phyloP scores from a whole-genome alignment of 2,797 vertebrate species.

The Aratinga solstitialis region DNA sequence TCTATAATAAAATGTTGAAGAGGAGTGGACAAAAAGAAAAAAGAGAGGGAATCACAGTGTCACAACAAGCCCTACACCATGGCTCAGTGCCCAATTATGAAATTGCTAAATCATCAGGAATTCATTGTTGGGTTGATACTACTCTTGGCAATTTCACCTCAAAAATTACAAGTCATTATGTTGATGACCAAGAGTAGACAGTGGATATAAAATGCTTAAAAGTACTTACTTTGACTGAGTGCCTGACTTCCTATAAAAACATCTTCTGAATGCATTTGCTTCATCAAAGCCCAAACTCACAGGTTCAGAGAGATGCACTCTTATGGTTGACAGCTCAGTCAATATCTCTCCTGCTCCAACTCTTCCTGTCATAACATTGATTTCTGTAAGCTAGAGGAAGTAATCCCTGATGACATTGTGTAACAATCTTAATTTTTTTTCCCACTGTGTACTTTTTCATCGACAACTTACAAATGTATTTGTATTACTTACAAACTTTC shows the following conservation, averaged over 20 bases:
- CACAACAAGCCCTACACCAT: neutral
- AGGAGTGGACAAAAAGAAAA: neutral
- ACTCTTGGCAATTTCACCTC: neutral
- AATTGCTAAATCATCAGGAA: neutral
- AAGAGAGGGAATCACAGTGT: neutral
- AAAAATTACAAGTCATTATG: neutral
- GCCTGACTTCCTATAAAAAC: neutral
- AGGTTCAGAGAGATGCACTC: conserved; percentile 42
- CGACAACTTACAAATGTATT: neutral
- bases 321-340: conserved; percentile 53
- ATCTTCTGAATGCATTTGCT: conserved; percentile 15
- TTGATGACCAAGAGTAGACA: neutral
- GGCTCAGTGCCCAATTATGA: neutral
- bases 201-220: neutral
- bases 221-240: neutral
- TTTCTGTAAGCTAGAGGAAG: conserved; percentile 59
- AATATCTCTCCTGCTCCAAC: conserved; percentile 43
- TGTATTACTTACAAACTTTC: neutral
- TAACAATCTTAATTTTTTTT: conserved; percentile 11
- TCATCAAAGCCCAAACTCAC: conserved; percentile 42
- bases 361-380: conserved; percentile 59
- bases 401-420: conserved; percentile 39
- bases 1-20: neutral
- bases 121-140: neutral
- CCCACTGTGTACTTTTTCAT: neutral